Evolutionary conservation across 2,797 vertebrate species (phyloP).

Genomic region (Darevskia nairensis): DNA sequence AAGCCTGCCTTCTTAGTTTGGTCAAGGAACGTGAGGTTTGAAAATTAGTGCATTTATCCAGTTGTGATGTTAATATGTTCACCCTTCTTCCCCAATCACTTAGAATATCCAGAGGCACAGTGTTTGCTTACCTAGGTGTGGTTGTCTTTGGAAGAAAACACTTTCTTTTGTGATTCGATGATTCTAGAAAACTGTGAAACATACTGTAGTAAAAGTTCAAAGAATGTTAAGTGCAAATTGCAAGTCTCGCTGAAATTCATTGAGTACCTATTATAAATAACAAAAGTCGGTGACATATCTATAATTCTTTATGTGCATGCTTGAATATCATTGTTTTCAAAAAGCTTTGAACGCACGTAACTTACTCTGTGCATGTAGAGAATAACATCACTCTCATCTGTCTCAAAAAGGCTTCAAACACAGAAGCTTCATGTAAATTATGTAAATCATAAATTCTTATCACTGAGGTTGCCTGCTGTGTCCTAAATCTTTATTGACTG

Average conservation of each 20-base stretch:
- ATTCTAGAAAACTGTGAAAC: neutral
- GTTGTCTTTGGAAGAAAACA: too few relatives aligned
- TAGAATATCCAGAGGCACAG: too few relatives aligned
- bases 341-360: neutral
- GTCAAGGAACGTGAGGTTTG: neutral
- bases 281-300: neutral
- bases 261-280: neutral
- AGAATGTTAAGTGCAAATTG: neutral
- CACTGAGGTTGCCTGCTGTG: neutral
- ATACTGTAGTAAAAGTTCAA: too few relatives aligned
- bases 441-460: conserved; percentile 14
- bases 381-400: neutral
- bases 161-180: too few relatives aligned
- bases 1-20: neutral
- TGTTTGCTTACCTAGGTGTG: too few relatives aligned
- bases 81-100: too few relatives aligned
- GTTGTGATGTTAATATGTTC: too few relatives aligned
- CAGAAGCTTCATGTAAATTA: conserved; percentile 5
- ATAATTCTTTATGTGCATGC: neutral
- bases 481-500: conserved; percentile 6
- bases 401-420: neutral
- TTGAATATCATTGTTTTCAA: neutral
- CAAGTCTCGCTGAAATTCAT: neutral
- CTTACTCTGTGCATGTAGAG: neutral
- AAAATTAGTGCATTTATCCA: too few relatives aligned